phyloP scores from a whole-genome alignment of 2,888 invertebrate genomes.

The Meta bourneti region DNA sequence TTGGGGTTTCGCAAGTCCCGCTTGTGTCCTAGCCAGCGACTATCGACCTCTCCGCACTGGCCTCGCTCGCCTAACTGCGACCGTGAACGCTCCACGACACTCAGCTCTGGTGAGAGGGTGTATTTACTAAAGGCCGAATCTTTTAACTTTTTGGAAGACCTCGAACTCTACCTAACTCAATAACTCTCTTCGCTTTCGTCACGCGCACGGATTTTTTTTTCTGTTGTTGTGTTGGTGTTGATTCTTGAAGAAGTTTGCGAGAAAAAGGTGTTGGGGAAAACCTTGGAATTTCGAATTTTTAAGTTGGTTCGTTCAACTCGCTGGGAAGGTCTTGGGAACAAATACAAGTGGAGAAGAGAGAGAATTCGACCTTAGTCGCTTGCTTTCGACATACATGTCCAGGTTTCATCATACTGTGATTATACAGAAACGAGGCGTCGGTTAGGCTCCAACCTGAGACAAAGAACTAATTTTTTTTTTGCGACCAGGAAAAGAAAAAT shows the following conservation, averaged over 20 bases:
- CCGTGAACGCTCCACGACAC: constrained; percentile 30
- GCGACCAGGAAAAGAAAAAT: too few species aligned
- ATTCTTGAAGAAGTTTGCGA: not conserved
- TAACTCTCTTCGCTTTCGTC: constrained; percentile 9
- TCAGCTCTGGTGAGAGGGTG: not conserved
- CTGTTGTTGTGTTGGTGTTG: not conserved
- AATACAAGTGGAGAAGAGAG: not conserved
- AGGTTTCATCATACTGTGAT: not conserved
- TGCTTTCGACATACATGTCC: not conserved
- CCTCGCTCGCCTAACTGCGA: constrained; percentile 11
- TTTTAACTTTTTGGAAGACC: constrained; percentile 30
- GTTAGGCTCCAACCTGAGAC: too few species aligned
- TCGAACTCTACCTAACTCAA: constrained; percentile 44
- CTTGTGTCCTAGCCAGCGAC: constrained; percentile 29
- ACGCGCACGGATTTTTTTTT: not conserved
- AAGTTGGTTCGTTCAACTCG: not conserved
- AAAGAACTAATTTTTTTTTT: too few species aligned
- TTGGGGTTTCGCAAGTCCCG: constrained; percentile 17
- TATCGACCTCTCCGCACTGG: constrained; percentile 24
- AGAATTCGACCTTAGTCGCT: not conserved
- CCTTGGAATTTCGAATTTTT: not conserved
- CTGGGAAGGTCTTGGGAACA: not conserved
- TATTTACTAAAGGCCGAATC: constrained; percentile 8
- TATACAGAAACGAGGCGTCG: too few species aligned
- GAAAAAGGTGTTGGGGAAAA: constrained; percentile 17